Evolutionary conservation across 2,113 vertebrate genomes (phyloP), one percentile per base, ranked within the genome.

Genomic region (Xenopus laevis): DNA sequence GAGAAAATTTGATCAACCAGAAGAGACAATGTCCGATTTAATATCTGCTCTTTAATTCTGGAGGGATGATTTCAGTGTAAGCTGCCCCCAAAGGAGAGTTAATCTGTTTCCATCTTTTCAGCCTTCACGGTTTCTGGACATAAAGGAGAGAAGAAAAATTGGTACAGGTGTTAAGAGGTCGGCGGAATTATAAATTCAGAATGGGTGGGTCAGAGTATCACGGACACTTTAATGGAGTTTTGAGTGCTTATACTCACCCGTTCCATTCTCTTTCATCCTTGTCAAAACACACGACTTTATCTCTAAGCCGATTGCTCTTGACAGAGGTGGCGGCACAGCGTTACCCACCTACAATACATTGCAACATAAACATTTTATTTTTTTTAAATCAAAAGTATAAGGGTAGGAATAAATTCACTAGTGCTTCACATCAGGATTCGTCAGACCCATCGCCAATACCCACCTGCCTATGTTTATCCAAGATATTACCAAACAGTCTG

Each of bases 381-480:
- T n/a, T n/a, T n/a, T n/a, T n/a, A n/a, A n/a, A n/a, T n/a, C n/a
- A n/a, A n/a, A n/a, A n/a, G n/a, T n/a, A n/a, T n/a, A n/a, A 33
- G 30, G 30, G 30, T 33, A 33, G 30, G 6, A 33, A 33, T 33
- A 33, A 4, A 33, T 33, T 33, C 30, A 33, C 6, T 6, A 33
- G 30, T 33, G 3, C 30, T 4, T 3, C 30, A 33, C 6, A n/a
- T n/a, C n/a, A n/a, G n/a, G n/a, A n/a, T n/a, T n/a, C n/a, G n/a
- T n/a, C n/a, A n/a, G n/a, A n/a, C 11, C 13, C 4, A n/a, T 50
- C 6, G 13, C 1, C 0, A 0, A 7, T 13, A 2, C 75, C 57
- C 76, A 97, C 95, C 92, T 98, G 97, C 80, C 97, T 86, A 90
- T 99, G 97, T 85, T 98, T 96, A 84, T 99, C 97, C 65, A 98